Conservation (phyloP, 64 coral and sea anemone genomes). For the Dendronephthya gigantea region DNA sequence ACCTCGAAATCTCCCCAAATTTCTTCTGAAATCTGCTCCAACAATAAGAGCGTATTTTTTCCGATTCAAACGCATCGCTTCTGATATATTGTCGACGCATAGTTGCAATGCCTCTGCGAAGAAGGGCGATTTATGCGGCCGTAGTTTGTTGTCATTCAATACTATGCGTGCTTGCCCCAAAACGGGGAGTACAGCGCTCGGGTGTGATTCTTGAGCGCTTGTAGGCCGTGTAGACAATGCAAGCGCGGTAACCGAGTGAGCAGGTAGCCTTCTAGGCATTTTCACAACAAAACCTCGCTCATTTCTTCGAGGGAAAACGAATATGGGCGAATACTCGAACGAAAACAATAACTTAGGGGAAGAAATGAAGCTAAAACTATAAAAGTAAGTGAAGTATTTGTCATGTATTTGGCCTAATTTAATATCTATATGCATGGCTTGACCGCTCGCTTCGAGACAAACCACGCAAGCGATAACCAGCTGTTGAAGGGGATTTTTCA, state of each 20-base stretch:
- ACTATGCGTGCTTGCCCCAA: constrained; percentile 14
- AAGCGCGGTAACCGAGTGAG: constrained; percentile 10
- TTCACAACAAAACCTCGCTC: background rate
- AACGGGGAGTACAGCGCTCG: constrained; percentile 14
- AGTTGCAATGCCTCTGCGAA: background rate
- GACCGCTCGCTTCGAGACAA: background rate
- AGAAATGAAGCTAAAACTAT: constrained; percentile 13
- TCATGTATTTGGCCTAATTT: background rate
- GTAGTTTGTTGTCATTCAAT: constrained; percentile 22
- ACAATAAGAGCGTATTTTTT: background rate
- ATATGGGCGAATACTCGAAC: background rate
- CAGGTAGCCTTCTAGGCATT: background rate
- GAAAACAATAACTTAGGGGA: background rate
- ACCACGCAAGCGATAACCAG: background rate
- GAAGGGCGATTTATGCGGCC: background rate
- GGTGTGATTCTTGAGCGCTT: constrained; percentile 5
- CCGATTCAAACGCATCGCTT: background rate
- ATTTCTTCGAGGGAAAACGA: background rate
- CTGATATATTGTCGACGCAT: background rate
- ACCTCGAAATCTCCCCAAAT: background rate
- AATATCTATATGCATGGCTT: constrained; percentile 2
- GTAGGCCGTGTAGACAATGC: constrained; percentile 12
- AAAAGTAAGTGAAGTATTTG: background rate
- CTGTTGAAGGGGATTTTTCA: background rate
- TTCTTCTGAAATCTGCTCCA: background rate